A percentile compares a stretch with the other conserved stretches of the same genome.
phyloP scores from a whole-genome alignment of 2,888 invertebrate species.

The Eubasilissa splendida region DNA sequence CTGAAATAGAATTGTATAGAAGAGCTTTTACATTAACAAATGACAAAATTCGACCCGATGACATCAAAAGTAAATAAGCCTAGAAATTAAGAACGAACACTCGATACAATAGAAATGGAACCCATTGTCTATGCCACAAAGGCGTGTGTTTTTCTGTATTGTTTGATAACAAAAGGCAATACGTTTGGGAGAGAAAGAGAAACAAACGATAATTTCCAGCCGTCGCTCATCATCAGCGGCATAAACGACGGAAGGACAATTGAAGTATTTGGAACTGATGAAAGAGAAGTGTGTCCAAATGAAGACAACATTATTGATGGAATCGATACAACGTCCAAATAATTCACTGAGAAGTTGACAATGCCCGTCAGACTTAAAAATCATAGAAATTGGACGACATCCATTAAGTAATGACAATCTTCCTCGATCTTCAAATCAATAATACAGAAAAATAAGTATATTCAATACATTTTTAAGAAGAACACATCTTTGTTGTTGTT shows the following conservation, averaged over 20 bases:
- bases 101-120: constrained; percentile 6
- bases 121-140: constrained; percentile 13
- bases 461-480: too few relatives aligned
- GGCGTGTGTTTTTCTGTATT: constrained; percentile 4
- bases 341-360: too few relatives aligned
- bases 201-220: constrained; percentile 2
- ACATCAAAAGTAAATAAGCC: constrained; percentile 13
- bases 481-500: too few relatives aligned
- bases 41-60: not conserved
- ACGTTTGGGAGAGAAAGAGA: not conserved
- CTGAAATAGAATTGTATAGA: not conserved
- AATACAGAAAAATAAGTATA: too few relatives aligned
- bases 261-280: not conserved
- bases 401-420: too few relatives aligned
- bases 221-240: constrained; percentile 5
- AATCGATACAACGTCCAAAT: too few relatives aligned
- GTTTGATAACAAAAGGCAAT: constrained; percentile 1
- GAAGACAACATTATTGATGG: too few relatives aligned
- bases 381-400: too few relatives aligned
- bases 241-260: not conserved
- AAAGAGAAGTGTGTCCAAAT: too few relatives aligned
- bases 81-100: not conserved
- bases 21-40: constrained; percentile 1
- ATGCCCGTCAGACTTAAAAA: too few relatives aligned
- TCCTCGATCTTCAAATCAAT: too few relatives aligned